Base-by-base conservation (phyloP, 2,888 invertebrate genomes). In the Oeneis ivallda region DNA sequence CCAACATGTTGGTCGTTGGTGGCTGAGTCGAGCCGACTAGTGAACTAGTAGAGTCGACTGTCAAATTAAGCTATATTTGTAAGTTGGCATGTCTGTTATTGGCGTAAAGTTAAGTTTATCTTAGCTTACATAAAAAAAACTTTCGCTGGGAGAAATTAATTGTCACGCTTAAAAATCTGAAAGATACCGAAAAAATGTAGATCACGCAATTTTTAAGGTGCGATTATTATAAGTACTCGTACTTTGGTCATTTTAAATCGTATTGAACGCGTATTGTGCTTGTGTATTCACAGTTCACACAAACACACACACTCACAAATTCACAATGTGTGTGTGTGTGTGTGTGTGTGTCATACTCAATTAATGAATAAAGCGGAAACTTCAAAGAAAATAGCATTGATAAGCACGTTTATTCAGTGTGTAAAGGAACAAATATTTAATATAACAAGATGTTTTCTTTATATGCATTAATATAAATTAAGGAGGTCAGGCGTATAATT, bases 121-220 rank as follows among this genome's bases (percentile, higher is more conserved):
- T 37, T 10, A 8, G 3, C n/a, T 58, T 47, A 45, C 45, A 17
- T 54, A 54, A 62, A 7, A 11, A n/a, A 19, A 53, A 54, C 47
- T 54, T 62, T 45, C 43, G 58, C 47, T 47, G 34, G 58, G 34
- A 58, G 17, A 11, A 58, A 34, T 47, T 11, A 34, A 58, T 58
- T 47, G 32, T 47, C 11, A 56, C 39, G 8, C 9, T 13, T 41
- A 41, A 56, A 13, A 50, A 26, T 26, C 5, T 17, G 49, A 19
- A 50, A 13, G 8, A 50, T 47, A 47, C 54, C 15, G 34, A 54
- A 37, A 17, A 50, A 3, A 15, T 41, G 41, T 19, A 15, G 19
- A 19, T 19, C 49, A 7, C 7, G 13, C 39, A 39, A 19, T 13
- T 10, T 56, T 56, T 15, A 56, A 17, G 19, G 19, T 41, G 39